Base-by-base conservation (phyloP, 2,888 invertebrate species). In the Octodonta nipae region DNA sequence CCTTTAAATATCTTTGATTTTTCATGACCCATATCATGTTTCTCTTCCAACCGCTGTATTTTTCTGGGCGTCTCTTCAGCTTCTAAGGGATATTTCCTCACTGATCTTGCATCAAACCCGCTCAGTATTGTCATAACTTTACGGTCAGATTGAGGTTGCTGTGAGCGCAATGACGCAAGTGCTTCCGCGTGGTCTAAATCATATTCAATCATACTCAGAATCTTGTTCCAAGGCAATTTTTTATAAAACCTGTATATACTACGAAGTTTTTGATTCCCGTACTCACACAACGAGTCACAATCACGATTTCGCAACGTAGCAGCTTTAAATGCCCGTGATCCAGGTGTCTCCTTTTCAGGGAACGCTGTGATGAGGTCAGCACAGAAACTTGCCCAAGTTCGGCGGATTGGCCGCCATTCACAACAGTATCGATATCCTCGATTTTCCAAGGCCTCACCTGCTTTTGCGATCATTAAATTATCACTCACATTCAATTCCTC, bases 401-500 rank as follows among this genome's bases (percentile, higher is more conserved):
- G n/a, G n/a, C n/a, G n/a, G n/a, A n/a, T n/a, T n/a, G n/a, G n/a
- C n/a, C n/a, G n/a, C n/a, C n/a, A n/a, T n/a, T n/a, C n/a, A n/a
- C n/a, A n/a, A n/a, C n/a, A n/a, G n/a, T n/a, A n/a, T n/a, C n/a
- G n/a, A n/a, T n/a, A n/a, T n/a, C n/a, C n/a, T n/a, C n/a, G n/a
- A n/a, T n/a, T n/a, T n/a, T n/a, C n/a, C n/a, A n/a, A n/a, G n/a
- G n/a, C n/a, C n/a, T n/a, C n/a, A n/a, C n/a, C n/a, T n/a, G n/a
- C n/a, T n/a, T n/a, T n/a, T n/a, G n/a, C n/a, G n/a, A n/a, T n/a
- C n/a, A n/a, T n/a, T n/a, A n/a, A n/a, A n/a, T n/a, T n/a, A n/a
- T n/a, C n/a, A n/a, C n/a, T n/a, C n/a, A 26, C 34, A 13, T 39
- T 16, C 3, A 41, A 16, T 35, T 46, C 46, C 7, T 30, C 27